These are phyloP conservation scores for Oxyteleia sp. DNA, from an alignment of 2,888 invertebrate species.

Conservation along the genomic window DNA sequence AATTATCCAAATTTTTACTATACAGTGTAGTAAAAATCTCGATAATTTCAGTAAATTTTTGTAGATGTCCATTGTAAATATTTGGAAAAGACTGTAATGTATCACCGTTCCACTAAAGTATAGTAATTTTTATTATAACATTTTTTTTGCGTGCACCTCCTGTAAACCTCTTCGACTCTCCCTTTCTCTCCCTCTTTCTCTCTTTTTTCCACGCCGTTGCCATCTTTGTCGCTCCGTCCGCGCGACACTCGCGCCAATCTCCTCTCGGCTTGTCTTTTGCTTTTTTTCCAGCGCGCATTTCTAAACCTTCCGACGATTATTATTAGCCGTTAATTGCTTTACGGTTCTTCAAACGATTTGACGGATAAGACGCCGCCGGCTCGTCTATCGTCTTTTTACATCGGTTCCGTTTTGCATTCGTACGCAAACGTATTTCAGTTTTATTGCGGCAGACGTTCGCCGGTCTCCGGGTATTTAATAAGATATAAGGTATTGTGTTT, in stretches of 20 bases:
- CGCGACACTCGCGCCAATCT: conserved; percentile 70
- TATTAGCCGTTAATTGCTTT: conserved; percentile 84
- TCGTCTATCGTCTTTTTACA: conserved; percentile 36
- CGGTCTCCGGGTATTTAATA: conserved; percentile 30
- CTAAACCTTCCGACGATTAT: conserved; percentile 79
- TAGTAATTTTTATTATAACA: no score
- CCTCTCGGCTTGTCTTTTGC: conserved; percentile 33
- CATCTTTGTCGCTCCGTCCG: no score
- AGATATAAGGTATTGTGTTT: conserved; percentile 30
- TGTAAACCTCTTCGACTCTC: no score
- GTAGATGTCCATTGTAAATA: no score
- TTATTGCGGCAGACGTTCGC: conserved; percentile 28
- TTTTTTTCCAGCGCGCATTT: conserved; percentile 46
- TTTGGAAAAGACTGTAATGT: no score
- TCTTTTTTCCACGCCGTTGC: no score
- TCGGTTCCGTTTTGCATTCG: conserved; percentile 46
- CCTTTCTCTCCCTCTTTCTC: no score
- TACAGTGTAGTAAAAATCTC: no score
- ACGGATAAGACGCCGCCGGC: conserved; percentile 60
- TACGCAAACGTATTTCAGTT: conserved; percentile 43
- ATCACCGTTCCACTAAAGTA: no score
- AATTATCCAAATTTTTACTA: no score
- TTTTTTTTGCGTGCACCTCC: no score
- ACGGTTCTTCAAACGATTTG: conserved; percentile 73
- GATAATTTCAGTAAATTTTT: no score